These are phyloP conservation scores for Meloidogyne floridensis DNA, from an alignment of 1,140 invertebrate genomes.

Conservation along the genomic window DNA sequence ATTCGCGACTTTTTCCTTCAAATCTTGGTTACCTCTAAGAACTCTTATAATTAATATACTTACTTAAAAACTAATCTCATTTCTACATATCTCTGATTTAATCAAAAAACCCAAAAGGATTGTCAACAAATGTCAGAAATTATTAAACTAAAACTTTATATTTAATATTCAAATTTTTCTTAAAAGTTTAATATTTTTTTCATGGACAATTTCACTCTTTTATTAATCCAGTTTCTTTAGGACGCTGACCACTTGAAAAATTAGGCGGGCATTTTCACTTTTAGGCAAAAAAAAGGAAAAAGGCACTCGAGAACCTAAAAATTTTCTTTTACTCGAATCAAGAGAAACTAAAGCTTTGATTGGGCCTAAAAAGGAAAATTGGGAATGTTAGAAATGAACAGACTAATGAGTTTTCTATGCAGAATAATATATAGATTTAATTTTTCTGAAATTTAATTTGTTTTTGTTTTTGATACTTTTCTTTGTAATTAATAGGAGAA, in stretches of 20 bases:
- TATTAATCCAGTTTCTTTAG: not conserved
- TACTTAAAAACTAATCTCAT: too few relatives aligned
- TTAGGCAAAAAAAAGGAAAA: not conserved
- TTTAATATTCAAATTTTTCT: not conserved
- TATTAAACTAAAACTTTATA: not conserved
- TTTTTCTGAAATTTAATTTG: constrained; percentile 1
- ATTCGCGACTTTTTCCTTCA: too few relatives aligned
- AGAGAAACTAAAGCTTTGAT: not conserved
- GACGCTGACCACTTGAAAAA: constrained; percentile 8
- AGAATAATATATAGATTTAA: not conserved
- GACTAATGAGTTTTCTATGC: not conserved
- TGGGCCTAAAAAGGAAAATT: not conserved
- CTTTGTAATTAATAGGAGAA: not conserved
- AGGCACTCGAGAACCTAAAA: not conserved
- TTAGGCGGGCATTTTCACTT: not conserved
- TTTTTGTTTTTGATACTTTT: not conserved
- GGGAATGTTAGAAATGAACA: not conserved
- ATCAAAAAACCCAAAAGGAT: too few relatives aligned
- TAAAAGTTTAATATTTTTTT: constrained; percentile 1
- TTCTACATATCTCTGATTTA: too few relatives aligned
- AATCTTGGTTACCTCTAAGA: too few relatives aligned
- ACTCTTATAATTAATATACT: too few relatives aligned
- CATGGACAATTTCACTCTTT: not conserved
- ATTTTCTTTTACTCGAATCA: not conserved
- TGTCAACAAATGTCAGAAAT: too few relatives aligned